Base-by-base conservation (phyloP, 2,113 vertebrate genomes). In the Gallinago jamesoni region DNA sequence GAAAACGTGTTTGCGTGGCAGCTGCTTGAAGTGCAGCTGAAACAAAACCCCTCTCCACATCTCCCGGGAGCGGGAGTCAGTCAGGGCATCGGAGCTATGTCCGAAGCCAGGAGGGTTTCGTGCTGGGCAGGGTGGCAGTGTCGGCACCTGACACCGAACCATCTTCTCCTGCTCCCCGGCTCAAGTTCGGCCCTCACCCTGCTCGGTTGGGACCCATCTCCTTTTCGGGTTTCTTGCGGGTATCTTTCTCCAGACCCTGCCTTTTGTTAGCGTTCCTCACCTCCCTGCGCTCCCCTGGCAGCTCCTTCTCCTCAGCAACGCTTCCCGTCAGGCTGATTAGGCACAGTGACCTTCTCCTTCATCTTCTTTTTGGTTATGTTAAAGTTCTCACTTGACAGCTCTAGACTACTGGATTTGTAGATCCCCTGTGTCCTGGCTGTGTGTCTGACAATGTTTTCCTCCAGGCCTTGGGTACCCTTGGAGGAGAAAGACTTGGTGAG, bases 21-120 rank as follows among this genome's bases (percentile, higher is more conserved):
- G 79, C 76, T 87, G 48, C 66, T 55, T 37, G 53, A 30, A 30
- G 28, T 55, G 14, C 8, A 8, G 74, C 63, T 73, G 79, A 70
- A 73, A 53, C 24, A 24, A 89, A 84, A 4, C 47, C 39, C 27
- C 23, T 33, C 33, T 18, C 62, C 4, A 5, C 57, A 14, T 50
- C 68, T 50, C 89, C 22, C 1, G 6, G 69, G 73, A 87, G 60
- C 33, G 0, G 28, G 64, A 92, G 76, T 59, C 76, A 14, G 48
- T 55, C 31, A 27, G 62, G 68, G 39, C 72, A 59, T 21, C 3
- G 0, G 20, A 57, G 48, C 70, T 45, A 10, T 28, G 41, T 8
- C 62, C 1, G 4, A 28, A 43, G 33, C 14, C 0, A 0, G 63
- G 47, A 33, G 59, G 24, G 22, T 23, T 63, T 85, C 1, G 0